Evolutionary conservation across 2,113 vertebrate species (phyloP).

Genomic region (Panthera uncia): DNA sequence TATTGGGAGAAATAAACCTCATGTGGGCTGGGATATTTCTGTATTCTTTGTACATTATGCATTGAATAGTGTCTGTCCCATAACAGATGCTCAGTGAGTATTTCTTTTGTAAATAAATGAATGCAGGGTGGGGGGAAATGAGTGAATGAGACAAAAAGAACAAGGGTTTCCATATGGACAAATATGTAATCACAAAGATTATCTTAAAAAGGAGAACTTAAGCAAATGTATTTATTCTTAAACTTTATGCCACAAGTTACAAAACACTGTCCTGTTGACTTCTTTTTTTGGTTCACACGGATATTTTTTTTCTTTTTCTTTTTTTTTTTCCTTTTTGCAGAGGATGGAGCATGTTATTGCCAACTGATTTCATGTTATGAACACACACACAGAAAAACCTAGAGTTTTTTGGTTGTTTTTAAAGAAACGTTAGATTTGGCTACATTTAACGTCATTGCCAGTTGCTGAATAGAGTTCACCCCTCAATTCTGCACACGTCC

Average conservation of each 20-base stretch:
- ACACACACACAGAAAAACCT: neutral
- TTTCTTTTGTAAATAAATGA: neutral
- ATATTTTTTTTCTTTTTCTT: too few species aligned
- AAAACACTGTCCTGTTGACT: neutral
- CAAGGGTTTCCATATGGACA: neutral
- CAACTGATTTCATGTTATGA: neutral
- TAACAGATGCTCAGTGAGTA: neutral
- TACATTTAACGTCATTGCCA: neutral
- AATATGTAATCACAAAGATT: neutral
- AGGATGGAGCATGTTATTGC: rapidly evolving
- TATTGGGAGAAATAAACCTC: neutral
- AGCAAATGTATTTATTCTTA: neutral
- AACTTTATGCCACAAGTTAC: neutral
- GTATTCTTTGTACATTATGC: neutral
- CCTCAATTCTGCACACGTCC: neutral
- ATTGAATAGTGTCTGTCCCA: neutral
- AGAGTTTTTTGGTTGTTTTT: neutral
- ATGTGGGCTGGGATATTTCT: neutral
- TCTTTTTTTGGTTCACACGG: neutral
- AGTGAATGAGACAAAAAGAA: neutral
- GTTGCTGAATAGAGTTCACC: neutral
- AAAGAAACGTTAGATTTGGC: neutral
- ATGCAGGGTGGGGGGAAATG: neutral
- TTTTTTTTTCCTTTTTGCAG: too few species aligned
- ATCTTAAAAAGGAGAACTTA: neutral